Conservation (phyloP, 1,140 invertebrate species). For the Octopus sinensis region DNA sequence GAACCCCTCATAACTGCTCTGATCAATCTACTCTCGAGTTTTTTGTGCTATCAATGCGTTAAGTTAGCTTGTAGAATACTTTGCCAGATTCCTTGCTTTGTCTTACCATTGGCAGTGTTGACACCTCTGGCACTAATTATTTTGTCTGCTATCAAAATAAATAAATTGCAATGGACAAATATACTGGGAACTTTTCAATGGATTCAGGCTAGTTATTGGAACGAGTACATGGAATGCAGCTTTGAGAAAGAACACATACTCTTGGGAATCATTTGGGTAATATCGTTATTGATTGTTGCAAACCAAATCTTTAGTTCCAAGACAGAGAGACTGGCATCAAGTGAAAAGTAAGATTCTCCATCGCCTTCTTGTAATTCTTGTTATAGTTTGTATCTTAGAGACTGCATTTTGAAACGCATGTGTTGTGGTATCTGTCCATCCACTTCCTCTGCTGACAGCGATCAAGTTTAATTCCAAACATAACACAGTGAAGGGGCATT, state of each 20-base stretch:
- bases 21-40: constrained; percentile 29
- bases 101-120: constrained; percentile 87
- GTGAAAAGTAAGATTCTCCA: constrained; percentile 69
- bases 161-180: not conserved
- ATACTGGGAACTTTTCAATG: constrained; percentile 69
- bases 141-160: constrained; percentile 58
- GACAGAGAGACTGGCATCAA: constrained; percentile 90
- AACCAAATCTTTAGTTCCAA: constrained; percentile 96
- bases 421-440: too few species aligned
- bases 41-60: constrained; percentile 42
- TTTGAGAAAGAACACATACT: constrained; percentile 28
- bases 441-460: too few species aligned
- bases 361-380: too few species aligned
- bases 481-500: too few species aligned
- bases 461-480: too few species aligned
- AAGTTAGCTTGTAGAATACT: constrained; percentile 83
- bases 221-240: constrained; percentile 12
- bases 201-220: constrained; percentile 62
- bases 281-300: constrained; percentile 93
- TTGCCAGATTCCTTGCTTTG: constrained; percentile 94
- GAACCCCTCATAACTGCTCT: constrained; percentile 29
- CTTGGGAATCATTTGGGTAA: constrained; percentile 71
- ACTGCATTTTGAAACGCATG: too few species aligned
- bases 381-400: too few species aligned
- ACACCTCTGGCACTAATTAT: constrained; percentile 86